Percentiles rank a stretch among this genome's conserved stretches.
These are phyloP conservation scores for Xylophagus ater DNA, from an alignment of 2,888 invertebrate genomes.

Conservation along the genomic window DNA sequence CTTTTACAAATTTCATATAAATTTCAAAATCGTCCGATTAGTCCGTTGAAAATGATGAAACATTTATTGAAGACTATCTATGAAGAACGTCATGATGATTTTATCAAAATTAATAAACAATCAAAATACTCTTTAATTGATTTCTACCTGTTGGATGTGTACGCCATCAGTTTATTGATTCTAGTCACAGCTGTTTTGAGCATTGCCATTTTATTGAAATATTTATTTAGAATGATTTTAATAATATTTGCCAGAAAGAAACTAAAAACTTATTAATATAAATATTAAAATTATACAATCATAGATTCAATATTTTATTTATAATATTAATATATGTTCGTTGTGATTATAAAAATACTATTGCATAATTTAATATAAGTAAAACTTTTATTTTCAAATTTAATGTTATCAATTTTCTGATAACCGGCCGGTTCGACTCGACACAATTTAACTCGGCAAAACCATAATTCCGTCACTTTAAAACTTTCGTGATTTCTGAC, in stretches of 20 bases:
- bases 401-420: no score
- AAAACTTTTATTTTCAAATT: no score
- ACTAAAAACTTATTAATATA: constrained; percentile 8
- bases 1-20: constrained; percentile 5
- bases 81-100: constrained; percentile 6
- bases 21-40: constrained; percentile 4
- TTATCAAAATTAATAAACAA: background rate
- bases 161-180: constrained; percentile 7
- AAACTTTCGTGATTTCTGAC: no score
- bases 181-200: background rate
- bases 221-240: background rate
- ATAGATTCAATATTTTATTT: no score
- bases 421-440: no score
- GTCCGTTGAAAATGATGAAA: constrained; percentile 10
- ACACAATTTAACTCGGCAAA: no score
- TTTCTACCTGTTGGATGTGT: constrained; percentile 11
- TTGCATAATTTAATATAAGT: no score
- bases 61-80: constrained; percentile 10
- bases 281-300: no score
- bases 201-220: constrained; percentile 3
- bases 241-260: constrained; percentile 1
- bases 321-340: no score
- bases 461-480: no score
- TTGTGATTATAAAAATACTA: no score
- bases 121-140: constrained; percentile 2